A percentile compares a stretch with the other conserved stretches of the same genome.
These are phyloP conservation scores for Ditula angustiorana DNA, from an alignment of 2,888 invertebrate species.

Conservation along the genomic window DNA sequence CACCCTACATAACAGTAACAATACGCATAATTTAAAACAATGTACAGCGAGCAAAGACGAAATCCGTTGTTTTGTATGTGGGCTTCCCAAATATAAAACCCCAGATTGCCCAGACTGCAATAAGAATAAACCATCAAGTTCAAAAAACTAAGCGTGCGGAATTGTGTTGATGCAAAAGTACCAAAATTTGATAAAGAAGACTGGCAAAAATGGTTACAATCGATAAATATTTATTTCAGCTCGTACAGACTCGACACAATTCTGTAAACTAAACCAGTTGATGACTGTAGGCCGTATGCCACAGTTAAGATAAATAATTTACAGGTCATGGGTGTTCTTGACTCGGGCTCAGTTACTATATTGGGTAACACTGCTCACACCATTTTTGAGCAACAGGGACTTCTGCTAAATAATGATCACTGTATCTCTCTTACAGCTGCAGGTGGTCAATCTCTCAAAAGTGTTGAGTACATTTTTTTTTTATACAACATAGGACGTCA, in stretches of 20 bases:
- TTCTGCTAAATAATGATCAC: too few species aligned
- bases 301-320: neutral
- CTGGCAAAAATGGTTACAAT: neutral
- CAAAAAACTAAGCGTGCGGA: neutral
- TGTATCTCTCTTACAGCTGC: too few species aligned
- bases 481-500: too few species aligned
- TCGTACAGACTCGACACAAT: neutral
- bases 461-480: too few species aligned
- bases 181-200: neutral
- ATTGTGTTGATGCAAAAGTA: neutral
- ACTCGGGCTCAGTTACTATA: neutral
- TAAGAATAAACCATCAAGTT: neutral
- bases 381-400: too few species aligned
- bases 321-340: neutral
- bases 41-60: neutral
- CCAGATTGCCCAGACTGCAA: neutral
- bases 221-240: neutral
- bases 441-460: too few species aligned
- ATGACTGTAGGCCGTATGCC: neutral
- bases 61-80: neutral
- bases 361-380: too few species aligned
- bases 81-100: too few species aligned
- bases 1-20: conserved; percentile 1
- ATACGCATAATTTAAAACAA: too few species aligned
- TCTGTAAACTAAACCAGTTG: neutral